These are phyloP conservation scores for Pseudocheirus occidentalis DNA, from an alignment of 2,797 vertebrate species.

Conservation along the genomic window DNA sequence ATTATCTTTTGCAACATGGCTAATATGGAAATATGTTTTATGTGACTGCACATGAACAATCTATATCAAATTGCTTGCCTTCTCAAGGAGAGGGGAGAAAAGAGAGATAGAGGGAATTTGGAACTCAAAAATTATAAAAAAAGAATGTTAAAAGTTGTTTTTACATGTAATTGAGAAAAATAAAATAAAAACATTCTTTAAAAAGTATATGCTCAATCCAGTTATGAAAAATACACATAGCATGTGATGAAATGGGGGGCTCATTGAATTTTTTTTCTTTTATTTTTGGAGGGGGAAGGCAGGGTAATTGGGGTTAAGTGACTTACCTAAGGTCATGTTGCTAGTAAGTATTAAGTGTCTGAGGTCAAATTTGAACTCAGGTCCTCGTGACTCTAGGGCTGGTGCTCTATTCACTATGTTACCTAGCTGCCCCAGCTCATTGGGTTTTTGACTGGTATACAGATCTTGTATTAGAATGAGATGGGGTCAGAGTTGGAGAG, in stretches of 20 bases:
- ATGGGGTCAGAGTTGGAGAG: neutral
- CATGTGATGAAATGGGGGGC: neutral
- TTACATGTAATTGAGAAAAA: neutral
- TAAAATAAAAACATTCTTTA: neutral
- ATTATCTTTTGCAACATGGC: neutral
- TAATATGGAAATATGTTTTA: neutral
- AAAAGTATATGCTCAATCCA: neutral
- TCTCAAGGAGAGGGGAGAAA: neutral
- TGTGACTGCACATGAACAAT: neutral
- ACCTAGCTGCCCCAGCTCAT: no score
- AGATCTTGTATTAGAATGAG: neutral
- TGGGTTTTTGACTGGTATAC: neutral
- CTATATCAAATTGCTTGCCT: neutral
- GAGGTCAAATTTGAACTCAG: no score
- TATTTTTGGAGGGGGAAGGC: no score
- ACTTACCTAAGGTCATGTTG: no score
- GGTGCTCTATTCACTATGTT: no score
- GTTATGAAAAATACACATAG: neutral
- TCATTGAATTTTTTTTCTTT: no score
- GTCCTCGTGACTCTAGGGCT: no score
- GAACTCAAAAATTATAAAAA: no score
- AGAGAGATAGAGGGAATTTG: neutral
- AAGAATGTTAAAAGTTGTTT: neutral
- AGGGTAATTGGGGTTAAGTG: no score
- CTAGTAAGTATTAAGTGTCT: no score